Evolutionary conservation across 2,888 invertebrate genomes (phyloP), one percentile per base, ranked within the genome.

Genomic region (Sphinx pinastri): DNA sequence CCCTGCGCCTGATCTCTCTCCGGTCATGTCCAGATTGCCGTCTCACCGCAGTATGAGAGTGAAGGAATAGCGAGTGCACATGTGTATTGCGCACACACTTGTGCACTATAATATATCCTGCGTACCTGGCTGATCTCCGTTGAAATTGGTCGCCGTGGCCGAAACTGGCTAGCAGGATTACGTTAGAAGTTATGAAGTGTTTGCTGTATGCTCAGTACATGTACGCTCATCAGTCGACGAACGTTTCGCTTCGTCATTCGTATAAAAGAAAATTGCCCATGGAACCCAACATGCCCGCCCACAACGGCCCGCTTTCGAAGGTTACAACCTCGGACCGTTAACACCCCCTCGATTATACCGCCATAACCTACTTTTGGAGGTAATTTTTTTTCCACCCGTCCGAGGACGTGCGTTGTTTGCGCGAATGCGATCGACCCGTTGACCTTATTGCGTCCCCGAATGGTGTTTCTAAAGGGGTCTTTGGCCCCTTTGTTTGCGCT

Each of bases 291-390:
- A 13, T 19, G 63, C 49, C 45, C 45, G 12, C 45, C 10, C 10
- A 55, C 55, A 55, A 16, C 45, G 38, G 5, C 19, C 19, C 19
- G 19, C 19, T 5, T 7, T 47, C 60, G 60, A 60, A 45, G 60
- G 60, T 31, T 60, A n/a, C 60, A 49, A 31, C 49, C 63, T 63
- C 63, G 63, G 49, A 16, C 63, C 63, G 47, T 63, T 63, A 47
- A 19, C 47, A 47, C 16, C 63, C 63, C 49, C 19, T 3, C 8
- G 38, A 63, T 49, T 47, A 25, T 47, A 63, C 63, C 63, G 49
- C 47, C 49, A 63, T 63, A 63, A 63, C 63, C 63, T 63, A 63
- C 63, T 63, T 63, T 49, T 63, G 63, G 49, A 63, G 63, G 63
- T 63, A 47, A 49, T 63, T 63, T 55, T 63, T 63, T 63, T 63